Evolutionary conservation across 1,140 invertebrate genomes (phyloP), one percentile per base, ranked within the genome.

Genomic region (Phymorhynchus buccinoides): DNA sequence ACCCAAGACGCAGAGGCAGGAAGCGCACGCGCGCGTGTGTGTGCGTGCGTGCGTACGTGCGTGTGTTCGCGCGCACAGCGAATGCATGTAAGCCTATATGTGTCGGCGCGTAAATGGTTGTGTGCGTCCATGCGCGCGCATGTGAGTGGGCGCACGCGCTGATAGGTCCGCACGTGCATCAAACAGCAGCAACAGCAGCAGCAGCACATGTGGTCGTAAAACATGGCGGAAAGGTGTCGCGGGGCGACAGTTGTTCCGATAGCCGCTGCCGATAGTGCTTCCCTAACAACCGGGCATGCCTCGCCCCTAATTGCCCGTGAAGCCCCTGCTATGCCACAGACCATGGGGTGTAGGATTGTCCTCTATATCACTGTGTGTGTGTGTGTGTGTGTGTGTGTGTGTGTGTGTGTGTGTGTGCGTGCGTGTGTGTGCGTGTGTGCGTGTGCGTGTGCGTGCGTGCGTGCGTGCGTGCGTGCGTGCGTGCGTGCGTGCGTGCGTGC

Each of bases 321-420:
- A 62, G 56, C 56, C 56, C 16, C 56, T n/a, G 56, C 56, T 62
- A 22, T 22, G 56, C 3, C 56, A 27, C 16, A 27, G 3, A 62
- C 56, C 56, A 62, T 3, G 6, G 44, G n/a, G n/a, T 18, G 44
- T 48, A 18, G 44, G 18, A 18, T 9, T 48, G 6, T 48, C 6
- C 18, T 62, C 3, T 62, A 27, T 62, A 3, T 62, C 7, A 22
- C 7, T 62, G 18, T 62, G 56, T 62, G 18, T 62, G 56, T 62
- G 56, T 62, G 56, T 62, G 56, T 62, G 56, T 62, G 56, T 62
- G 18, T 62, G 56, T 62, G 56, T 62, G 56, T 62, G 56, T 62
- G 56, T 62, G 56, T 62, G 56, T 18, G 7, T 48, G 44, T 48
- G 44, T 48, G 44, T 48, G 6, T 18, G 7, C 44, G 7, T 48